A percentile compares a stretch with the other conserved stretches of the same genome.
These are phyloP conservation scores for Aramus guarauna DNA, from an alignment of 2,113 vertebrate species.

Conservation along the genomic window DNA sequence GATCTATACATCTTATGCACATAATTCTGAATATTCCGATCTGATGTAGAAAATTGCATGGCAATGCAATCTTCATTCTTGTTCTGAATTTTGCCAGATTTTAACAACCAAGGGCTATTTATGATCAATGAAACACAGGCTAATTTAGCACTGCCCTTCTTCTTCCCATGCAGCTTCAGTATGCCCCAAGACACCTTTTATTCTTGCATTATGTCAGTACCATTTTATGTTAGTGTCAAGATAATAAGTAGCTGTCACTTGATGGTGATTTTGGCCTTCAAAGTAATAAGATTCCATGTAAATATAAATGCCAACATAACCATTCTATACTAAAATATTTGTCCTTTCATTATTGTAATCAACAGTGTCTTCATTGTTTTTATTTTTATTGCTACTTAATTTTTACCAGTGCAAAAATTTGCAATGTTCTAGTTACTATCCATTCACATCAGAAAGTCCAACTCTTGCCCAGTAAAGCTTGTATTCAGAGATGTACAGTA, in stretches of 20 bases:
- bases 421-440: neutral
- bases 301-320: neutral
- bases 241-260: conserved; percentile 9
- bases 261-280: conserved; percentile 13
- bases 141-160: neutral
- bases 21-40: conserved; percentile 30
- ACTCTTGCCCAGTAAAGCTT: neutral
- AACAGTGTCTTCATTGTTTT: neutral
- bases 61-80: neutral
- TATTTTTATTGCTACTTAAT: neutral
- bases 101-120: neutral
- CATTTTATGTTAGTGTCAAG: conserved; percentile 29
- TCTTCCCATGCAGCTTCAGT: neutral
- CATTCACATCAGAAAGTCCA: neutral
- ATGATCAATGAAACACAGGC: neutral
- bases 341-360: neutral
- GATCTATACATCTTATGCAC: conserved; percentile 17
- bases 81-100: conserved; percentile 26
- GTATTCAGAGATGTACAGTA: neutral
- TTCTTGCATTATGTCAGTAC: neutral
- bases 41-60: conserved; percentile 29
- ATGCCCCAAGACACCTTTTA: conserved; percentile 4
- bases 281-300: neutral
- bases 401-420: neutral
- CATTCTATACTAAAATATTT: neutral